phyloP scores from a whole-genome alignment of 2,888 invertebrate genomes.

The Alloscopus bannaensis region DNA sequence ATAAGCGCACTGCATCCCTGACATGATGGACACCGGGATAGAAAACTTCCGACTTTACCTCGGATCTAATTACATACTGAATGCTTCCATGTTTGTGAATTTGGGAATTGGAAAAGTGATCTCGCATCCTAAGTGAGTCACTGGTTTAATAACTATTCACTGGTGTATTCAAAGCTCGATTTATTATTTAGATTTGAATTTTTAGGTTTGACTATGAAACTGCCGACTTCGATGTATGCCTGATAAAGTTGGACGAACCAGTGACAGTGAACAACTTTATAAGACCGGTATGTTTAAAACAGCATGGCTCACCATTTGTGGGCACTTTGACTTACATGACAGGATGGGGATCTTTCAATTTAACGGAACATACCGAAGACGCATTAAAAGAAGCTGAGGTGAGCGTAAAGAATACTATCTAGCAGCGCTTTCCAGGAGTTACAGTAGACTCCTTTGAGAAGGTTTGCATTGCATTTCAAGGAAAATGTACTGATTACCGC shows the following conservation, averaged over 20 bases:
- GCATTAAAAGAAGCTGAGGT: conserved; percentile 54
- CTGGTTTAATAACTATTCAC: too few relatives aligned
- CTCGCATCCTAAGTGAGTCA: conserved; percentile 28
- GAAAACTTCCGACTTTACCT: conserved; percentile 65
- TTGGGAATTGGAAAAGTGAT: conserved; percentile 47
- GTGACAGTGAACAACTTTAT: conserved; percentile 84
- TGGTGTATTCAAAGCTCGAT: too few relatives aligned
- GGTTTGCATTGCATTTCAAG: neutral
- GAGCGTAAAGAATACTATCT: neutral
- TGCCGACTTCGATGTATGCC: conserved; percentile 84
- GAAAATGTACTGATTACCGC: neutral
- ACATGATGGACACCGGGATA: conserved; percentile 58
- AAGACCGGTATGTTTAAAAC: conserved; percentile 83
- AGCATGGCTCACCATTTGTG: conserved; percentile 1
- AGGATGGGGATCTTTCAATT: conserved; percentile 62
- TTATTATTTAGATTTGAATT: too few relatives aligned
- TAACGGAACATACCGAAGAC: conserved; percentile 55
- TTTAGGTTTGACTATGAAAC: conserved; percentile 59
- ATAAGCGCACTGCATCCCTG: conserved; percentile 69
- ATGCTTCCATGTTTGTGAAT: conserved; percentile 15
- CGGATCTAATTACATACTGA: conserved; percentile 66
- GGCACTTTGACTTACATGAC: conserved; percentile 35
- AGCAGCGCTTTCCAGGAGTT: too few relatives aligned
- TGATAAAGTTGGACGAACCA: conserved; percentile 80
- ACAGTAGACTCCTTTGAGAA: too few relatives aligned